Evolutionary conservation across 2,113 vertebrate species (phyloP).

Genomic region (Collichthys lucidus): DNA sequence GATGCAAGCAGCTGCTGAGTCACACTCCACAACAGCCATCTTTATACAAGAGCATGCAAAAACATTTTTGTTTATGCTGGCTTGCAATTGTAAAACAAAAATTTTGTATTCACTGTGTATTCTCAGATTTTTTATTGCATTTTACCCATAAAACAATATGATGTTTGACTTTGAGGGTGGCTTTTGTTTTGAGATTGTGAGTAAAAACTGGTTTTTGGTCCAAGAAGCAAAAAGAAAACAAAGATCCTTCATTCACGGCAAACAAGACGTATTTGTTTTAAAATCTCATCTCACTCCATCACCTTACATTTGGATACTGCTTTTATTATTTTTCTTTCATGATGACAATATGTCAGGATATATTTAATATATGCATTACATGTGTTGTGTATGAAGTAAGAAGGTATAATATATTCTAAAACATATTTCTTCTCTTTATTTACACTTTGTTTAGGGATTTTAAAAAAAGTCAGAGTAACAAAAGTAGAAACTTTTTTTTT

Average conservation of each 20-base stretch:
- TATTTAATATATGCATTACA: constrained; percentile 87
- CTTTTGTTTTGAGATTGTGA: constrained; percentile 17
- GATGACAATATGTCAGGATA: constrained; percentile 80
- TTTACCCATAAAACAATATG: not conserved
- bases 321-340: constrained; percentile 75
- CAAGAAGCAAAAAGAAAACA: too few species aligned
- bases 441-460: constrained; percentile 73
- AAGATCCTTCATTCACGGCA: not conserved
- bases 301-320: constrained; percentile 24
- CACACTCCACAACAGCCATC: constrained; percentile 32
- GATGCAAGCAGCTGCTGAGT: constrained; percentile 49
- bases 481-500: constrained; percentile 45
- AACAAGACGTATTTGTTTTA: constrained; percentile 8
- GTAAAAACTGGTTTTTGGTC: not conserved
- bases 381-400: constrained; percentile 84
- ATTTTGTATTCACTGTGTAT: constrained; percentile 2
- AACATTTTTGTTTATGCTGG: constrained; percentile 23
- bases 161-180: constrained; percentile 22
- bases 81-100: constrained; percentile 32
- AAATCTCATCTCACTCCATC: constrained; percentile 35
- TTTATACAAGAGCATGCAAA: constrained; percentile 26
- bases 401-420: constrained; percentile 87
- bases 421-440: constrained; percentile 79
- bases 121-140: not conserved
- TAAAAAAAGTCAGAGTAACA: constrained; percentile 67